phyloP scores from a whole-genome alignment of 2,113 vertebrate genomes.

The Collichthys lucidus region DNA sequence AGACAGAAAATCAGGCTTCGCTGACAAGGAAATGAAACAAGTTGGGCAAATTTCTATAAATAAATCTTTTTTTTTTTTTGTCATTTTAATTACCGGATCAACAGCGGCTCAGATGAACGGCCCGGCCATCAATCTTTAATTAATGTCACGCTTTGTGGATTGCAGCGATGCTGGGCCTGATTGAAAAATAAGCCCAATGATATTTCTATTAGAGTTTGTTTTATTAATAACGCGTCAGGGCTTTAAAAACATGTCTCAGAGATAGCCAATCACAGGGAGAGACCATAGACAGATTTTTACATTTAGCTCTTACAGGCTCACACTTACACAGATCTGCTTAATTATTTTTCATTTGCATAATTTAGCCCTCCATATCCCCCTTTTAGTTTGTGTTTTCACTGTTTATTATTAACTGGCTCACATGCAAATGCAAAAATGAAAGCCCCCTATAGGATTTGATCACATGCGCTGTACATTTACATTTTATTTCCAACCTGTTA shows the following conservation, averaged over 20 bases:
- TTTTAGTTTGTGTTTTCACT: constrained; percentile 30
- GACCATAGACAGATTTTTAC: constrained; percentile 76
- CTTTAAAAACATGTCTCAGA: constrained; percentile 84
- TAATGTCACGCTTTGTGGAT: constrained; percentile 87
- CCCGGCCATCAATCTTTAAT: constrained; percentile 87
- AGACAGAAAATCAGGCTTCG: constrained; percentile 67
- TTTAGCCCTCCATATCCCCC: constrained; percentile 39
- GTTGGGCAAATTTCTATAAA: constrained; percentile 85
- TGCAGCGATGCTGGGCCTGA: constrained; percentile 83
- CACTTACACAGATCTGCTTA: constrained; percentile 54
- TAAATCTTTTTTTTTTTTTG: constrained; percentile 83
- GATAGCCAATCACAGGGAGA: constrained; percentile 80
- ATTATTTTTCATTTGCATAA: constrained; percentile 72
- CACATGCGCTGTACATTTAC: constrained; percentile 2
- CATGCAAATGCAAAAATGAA: constrained; percentile 25
- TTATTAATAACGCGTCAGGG: constrained; percentile 87
- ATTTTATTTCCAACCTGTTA: constrained; percentile 29
- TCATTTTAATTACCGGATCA: constrained; percentile 88
- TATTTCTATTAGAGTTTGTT: constrained; percentile 89
- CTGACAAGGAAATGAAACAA: constrained; percentile 81
- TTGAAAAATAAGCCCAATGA: constrained; percentile 88
- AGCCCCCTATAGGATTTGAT: constrained; percentile 9
- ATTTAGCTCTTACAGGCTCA: constrained; percentile 61
- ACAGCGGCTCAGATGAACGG: constrained; percentile 82
- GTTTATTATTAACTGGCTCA: constrained; percentile 20